Base-by-base conservation (phyloP, 92 coral and sea anemone species). In the Parazoanthus swiftii region DNA sequence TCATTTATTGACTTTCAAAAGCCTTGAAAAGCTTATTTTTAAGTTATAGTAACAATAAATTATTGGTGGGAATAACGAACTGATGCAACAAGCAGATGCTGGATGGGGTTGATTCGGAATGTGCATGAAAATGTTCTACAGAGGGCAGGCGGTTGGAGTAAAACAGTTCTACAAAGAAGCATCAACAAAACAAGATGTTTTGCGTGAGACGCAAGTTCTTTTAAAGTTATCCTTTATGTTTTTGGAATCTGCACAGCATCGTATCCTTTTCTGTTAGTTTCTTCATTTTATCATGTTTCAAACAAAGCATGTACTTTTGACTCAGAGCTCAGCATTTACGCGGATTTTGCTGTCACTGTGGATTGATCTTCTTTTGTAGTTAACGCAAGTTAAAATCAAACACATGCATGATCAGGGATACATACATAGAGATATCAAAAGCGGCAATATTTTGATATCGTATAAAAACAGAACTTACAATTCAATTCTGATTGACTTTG, bases 371-470 rank as follows among this genome's bases (percentile, higher is more conserved):
- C 63, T 54, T 14, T 8, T 8, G 13, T 1, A 54, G 3, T 8
- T 54, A 54, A 14, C 63, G 18, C 13, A 8, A 14, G 13, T 14
- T n/a, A n/a, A n/a, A 1, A 14, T 8, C 25, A 1, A n/a, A 6
- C 43, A 88, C n/a, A 6, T 80, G 18, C 90, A 80, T 68, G 63
- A 44, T 25, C 35, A 54, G 3, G 86, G 79, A 5, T 80, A 88
- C 63, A 25, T 80, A 46, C 90, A 88, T 51, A 88, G 76, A 26
- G 90, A 88, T 37, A 44, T 88, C 10, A 79, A 88, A 36, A 43
- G 63, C 36, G 90, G 79, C 83, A 88, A 88, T 26, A 25, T 88
- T 54, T 38, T 88, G 39, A 63, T 88, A 65, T 68, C 79, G n/a
- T 33, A 66, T 6, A 48, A 58, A 23, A 48, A 76, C 35, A 70